Base-by-base conservation (phyloP, 2,888 invertebrate species). In the Onthophagus sagittarius region DNA sequence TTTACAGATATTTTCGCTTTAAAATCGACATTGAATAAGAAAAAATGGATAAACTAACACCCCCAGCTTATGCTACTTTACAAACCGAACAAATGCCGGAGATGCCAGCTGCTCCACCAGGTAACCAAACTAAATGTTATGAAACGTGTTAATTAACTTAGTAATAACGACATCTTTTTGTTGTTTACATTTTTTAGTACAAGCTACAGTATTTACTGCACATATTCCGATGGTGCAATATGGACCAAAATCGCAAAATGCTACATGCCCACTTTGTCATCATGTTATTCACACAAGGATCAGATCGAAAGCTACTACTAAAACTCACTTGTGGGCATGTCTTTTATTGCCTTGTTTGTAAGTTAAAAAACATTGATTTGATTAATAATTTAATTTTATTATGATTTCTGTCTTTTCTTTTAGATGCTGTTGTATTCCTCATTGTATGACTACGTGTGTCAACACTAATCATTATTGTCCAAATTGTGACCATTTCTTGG, bases 401-500 rank as follows among this genome's bases (percentile, higher is more conserved):
- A 9, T 15, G 23, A 63, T 11, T 63, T n/a, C n/a, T 11, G 13
- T 63, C n/a, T 64, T 11, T 33, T 74, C 79, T 80, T 72, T 79
- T 63, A 62, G 71, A 11, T 88, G 86, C 76, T 85, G 82, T 14
- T 85, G 84, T 31, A 84, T 86, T 71, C 86, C 87, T 4, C 88
- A 88, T 75, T 88, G 87, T 73, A 83, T 84, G 72, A 86, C 87
- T 75, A 83, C 82, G 33, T 87, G 87, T 70, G 78, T 85, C 75
- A 80, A 80, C 32, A 82, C 82, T 72, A 86, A 86, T 73, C 88
- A 88, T 75, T 86, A 84, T 75, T 88, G 88, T 77, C 87, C 88
- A 1, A 80, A 83, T 65, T 88, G 88, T 77, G 81, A 82, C 31
- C 79, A 83, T 0, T 88, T 80, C 76, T 79, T 88, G 65, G 88